Base-by-base conservation (phyloP, 2,888 invertebrate species). In the Xylota segnis region DNA sequence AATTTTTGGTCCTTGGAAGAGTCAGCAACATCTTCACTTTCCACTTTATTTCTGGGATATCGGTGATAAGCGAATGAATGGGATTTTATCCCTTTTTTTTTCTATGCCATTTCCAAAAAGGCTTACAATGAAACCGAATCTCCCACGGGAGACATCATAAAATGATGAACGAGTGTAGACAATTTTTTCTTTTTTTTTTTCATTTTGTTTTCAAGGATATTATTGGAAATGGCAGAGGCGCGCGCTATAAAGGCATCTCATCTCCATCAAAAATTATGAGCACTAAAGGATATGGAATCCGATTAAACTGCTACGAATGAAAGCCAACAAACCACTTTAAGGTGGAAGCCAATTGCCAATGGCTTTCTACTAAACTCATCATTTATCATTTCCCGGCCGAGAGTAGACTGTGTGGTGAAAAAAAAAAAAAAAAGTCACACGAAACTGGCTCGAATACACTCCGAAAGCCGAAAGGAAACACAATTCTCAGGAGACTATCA, bases 1-100 rank as follows among this genome's bases (percentile, higher is more conserved):
- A 86, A 86, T 86, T 86, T 82, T 86, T 72, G 82, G 68, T 82
- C 77, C 86, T 82, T 72, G 61, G 52, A 54, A 61, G 71, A 81
- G 47, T 68, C 72, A 82, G 63, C 66, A 63, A 34, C 81, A 77
- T 72, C 82, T 81, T 71, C 71, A 81, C 54, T 76, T 76, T 84
- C 71, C 45, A 71, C 76, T 86, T 82, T 72, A 82, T 86, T 68
- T 81, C 76, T 54, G 12, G 72, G 59, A 77, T 77, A 79, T 84
- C 71, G 71, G 58, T 65, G 81, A 81, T 81, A 84, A 79, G 76
- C 82, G 72, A 82, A 76, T 72, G 56, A 76, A 86, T 82, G 72
- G 50, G 58, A 59, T 76, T 76, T 63, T 77, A 82, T 82, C 66
- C 71, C 66, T 59, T 66, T 79, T 66, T 59, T 66, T 79, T 66